phyloP scores from a whole-genome alignment of 2,888 invertebrate species.

The Synergus laeviventris region DNA sequence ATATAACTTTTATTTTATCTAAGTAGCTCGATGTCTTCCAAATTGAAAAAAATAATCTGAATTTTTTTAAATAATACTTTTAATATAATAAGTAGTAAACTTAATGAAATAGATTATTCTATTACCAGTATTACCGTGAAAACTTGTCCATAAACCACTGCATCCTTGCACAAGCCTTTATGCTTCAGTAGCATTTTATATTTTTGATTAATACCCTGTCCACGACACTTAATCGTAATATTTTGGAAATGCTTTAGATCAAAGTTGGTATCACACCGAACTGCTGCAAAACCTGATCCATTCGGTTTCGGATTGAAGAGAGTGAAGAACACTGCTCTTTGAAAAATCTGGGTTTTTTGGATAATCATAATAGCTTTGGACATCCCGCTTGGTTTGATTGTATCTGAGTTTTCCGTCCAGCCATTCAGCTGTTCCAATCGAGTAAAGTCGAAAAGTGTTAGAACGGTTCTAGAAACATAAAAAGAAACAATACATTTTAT shows the following conservation, averaged over 20 bases:
- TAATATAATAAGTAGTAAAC: background rate
- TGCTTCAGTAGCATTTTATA: conserved; percentile 75
- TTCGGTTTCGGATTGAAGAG: conserved; percentile 75
- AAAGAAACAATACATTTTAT: conserved; percentile 1
- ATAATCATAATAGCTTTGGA: conserved; percentile 75
- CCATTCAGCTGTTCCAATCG: conserved; percentile 61
- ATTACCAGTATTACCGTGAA: conserved; percentile 63
- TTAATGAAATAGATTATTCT: background rate
- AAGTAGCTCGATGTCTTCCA: no score
- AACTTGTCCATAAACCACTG: conserved; percentile 72
- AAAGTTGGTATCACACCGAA: conserved; percentile 66
- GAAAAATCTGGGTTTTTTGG: conserved; percentile 71
- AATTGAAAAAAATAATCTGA: no score
- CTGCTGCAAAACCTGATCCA: conserved; percentile 75
- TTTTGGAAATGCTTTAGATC: conserved; percentile 67
- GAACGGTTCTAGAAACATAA: conserved; percentile 46
- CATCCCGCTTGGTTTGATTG: conserved; percentile 72
- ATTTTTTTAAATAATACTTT: no score
- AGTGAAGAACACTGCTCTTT: conserved; percentile 75
- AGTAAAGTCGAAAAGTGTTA: conserved; percentile 63
- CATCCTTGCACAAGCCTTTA: conserved; percentile 67
- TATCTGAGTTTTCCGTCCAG: conserved; percentile 76
- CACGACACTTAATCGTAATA: conserved; percentile 70
- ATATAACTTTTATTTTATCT: background rate
- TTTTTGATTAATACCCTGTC: conserved; percentile 71